Percentiles rank a stretch among this genome's conserved stretches.
Conservation (phyloP, 2,797 vertebrate genomes). For the Phalanger gymnotis region DNA sequence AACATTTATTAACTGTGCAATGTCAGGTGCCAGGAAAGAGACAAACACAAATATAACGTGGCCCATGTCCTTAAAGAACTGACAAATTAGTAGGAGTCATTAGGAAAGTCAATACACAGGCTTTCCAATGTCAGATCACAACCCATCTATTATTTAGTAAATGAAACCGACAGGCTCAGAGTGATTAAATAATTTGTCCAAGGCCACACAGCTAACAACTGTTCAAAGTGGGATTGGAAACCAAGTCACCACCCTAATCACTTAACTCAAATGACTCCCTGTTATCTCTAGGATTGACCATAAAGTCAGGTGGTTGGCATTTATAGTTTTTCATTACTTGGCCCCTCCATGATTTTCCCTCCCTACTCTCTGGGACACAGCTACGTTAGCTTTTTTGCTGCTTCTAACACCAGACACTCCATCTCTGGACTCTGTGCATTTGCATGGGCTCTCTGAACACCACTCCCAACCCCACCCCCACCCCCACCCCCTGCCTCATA, state of each 20-base stretch:
- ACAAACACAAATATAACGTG: not conserved
- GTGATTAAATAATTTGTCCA: slow-evolving; percentile 44
- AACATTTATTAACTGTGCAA: not conserved
- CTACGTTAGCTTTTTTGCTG: not conserved
- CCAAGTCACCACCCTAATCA: not conserved
- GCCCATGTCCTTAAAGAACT: not conserved
- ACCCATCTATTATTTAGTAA: slow-evolving; percentile 29
- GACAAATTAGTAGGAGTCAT: not conserved
- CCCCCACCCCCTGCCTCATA: too few species aligned
- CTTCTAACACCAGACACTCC: not conserved
- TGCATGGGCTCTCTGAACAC: too few species aligned
- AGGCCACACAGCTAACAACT: slow-evolving; percentile 11
- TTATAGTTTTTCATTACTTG: too few species aligned
- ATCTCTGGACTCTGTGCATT: not conserved
- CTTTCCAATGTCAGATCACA: slow-evolving; percentile 16
- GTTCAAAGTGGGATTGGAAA: not conserved
- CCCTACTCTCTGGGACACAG: too few species aligned
- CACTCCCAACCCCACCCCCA: too few species aligned
- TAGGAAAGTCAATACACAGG: not conserved
- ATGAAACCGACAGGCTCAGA: slow-evolving; percentile 21
- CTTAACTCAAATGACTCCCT: not conserved
- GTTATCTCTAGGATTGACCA: not conserved
- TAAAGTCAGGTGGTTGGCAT: not conserved
- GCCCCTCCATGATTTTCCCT: not conserved
- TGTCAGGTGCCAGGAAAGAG: not conserved